A percentile compares a stretch with the other conserved stretches of the same genome.
Evolutionary conservation across 2,888 invertebrate genomes (phyloP).

Genomic region (Euclidia mi): DNA sequence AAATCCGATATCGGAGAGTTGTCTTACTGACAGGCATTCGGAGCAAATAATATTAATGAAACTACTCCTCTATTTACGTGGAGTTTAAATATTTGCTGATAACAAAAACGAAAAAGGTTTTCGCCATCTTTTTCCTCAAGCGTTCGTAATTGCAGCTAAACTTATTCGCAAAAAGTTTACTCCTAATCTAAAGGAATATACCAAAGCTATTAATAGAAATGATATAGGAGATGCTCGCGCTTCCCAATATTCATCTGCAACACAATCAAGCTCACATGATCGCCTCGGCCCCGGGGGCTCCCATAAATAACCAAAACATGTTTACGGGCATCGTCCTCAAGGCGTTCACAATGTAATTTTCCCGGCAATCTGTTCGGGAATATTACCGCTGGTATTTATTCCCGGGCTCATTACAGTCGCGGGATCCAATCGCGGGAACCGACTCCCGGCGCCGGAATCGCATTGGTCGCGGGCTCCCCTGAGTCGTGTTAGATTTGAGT

Average conservation of each 20-base stretch:
- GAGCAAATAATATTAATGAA: slow-evolving; percentile 36
- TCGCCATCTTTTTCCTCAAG: slow-evolving; percentile 6
- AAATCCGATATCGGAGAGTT: slow-evolving; percentile 30
- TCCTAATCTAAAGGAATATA: slow-evolving; percentile 8
- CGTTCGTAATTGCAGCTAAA: slow-evolving; percentile 10
- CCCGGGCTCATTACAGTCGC: slow-evolving; percentile 76
- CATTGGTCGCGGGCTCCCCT: slow-evolving; percentile 77
- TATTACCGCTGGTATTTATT: slow-evolving; percentile 80
- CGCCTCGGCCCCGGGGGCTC: slow-evolving; percentile 17
- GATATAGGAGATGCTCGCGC: slow-evolving; percentile 1
- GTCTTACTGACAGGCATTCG: slow-evolving; percentile 9
- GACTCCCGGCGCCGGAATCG: slow-evolving; percentile 64
- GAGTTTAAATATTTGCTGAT: slow-evolving; percentile 21
- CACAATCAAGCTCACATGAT: slow-evolving; percentile 37
- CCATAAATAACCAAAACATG: slow-evolving; percentile 66
- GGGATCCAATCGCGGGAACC: slow-evolving; percentile 75
- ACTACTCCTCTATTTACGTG: slow-evolving; percentile 22
- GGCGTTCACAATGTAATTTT: slow-evolving; percentile 70
- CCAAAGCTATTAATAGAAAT: slow-evolving; percentile 5
- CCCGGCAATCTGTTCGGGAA: slow-evolving; percentile 72
- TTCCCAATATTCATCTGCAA: slow-evolving; percentile 18
- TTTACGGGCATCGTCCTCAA: slow-evolving; percentile 58
- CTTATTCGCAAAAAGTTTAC: slow-evolving; percentile 5
- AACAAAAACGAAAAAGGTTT: slow-evolving; percentile 15
- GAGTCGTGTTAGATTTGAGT: slow-evolving; percentile 68